These are phyloP conservation scores for human (Homo sapiens) DNA, from an alignment of 2,113 vertebrate species.

Conservation along the genomic window DNA sequence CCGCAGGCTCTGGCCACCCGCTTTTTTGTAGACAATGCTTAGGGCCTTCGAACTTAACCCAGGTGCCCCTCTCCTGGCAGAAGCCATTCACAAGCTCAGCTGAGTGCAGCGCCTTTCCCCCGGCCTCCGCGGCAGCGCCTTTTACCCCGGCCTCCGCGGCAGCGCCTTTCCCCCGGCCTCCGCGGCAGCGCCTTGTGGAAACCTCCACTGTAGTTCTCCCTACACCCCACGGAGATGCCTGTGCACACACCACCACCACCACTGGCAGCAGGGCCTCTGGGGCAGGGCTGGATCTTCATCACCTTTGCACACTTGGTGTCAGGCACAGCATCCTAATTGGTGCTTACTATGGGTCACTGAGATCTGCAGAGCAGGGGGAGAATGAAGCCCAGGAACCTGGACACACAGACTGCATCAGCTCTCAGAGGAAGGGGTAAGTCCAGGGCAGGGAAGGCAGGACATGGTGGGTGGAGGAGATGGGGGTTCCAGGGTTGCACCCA, in stretches of 20 bases:
- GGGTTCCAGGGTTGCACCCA: not conserved
- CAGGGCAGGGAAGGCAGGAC: not conserved
- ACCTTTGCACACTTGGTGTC: not conserved
- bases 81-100: not conserved
- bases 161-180: not conserved
- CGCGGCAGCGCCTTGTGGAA: rapidly evolving
- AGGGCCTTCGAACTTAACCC: not conserved
- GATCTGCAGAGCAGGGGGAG: not conserved
- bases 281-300: not conserved
- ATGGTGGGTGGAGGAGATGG: rapidly evolving
- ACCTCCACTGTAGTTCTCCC: rapidly evolving
- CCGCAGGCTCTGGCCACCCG: not conserved
- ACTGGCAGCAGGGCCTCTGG: not conserved
- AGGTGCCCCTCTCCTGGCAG: not conserved
- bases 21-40: not conserved
- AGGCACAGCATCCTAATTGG: not conserved
- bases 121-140: no score
- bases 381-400: not conserved
- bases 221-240: not conserved
- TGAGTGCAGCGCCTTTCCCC: not conserved
- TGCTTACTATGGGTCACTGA: not conserved
- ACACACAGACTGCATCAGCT: rapidly evolving
- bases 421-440: not conserved
- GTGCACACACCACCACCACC: rapidly evolving
- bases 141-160: no score